phyloP scores from a whole-genome alignment of 1,140 invertebrate species.

The Leguminivora glycinivorella region DNA sequence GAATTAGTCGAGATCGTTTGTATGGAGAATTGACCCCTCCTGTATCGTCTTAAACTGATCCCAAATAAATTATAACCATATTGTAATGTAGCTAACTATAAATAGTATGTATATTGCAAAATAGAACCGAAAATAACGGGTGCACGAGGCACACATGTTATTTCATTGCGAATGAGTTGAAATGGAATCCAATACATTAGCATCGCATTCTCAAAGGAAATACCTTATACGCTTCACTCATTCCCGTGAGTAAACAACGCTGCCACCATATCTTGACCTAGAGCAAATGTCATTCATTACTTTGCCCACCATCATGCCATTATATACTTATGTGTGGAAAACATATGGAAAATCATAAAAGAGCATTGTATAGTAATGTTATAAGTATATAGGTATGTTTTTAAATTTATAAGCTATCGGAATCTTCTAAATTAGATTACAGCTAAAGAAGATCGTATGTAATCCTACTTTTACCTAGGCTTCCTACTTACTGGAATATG shows the following conservation, averaged over 20 bases:
- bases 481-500: conserved; percentile 7
- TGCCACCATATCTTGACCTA: background rate
- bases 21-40: no score
- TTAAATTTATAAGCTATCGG: background rate
- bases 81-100: no score
- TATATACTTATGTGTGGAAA: no score
- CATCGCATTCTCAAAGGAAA: conserved; percentile 7
- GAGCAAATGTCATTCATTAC: conserved; percentile 7
- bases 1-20: no score
- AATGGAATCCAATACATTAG: conserved; percentile 7
- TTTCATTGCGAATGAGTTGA: background rate
- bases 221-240: background rate
- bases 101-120: background rate
- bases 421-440: background rate
- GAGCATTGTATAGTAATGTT: no score
- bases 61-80: no score
- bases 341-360: background rate
- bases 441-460: background rate
- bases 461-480: background rate
- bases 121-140: background rate
- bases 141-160: background rate
- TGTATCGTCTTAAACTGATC: no score
- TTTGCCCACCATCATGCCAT: background rate
- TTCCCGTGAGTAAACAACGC: background rate
- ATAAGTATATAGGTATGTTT: no score